These are phyloP conservation scores for Aphelenchoides besseyi DNA, from an alignment of 1,140 invertebrate species.

Conservation along the genomic window DNA sequence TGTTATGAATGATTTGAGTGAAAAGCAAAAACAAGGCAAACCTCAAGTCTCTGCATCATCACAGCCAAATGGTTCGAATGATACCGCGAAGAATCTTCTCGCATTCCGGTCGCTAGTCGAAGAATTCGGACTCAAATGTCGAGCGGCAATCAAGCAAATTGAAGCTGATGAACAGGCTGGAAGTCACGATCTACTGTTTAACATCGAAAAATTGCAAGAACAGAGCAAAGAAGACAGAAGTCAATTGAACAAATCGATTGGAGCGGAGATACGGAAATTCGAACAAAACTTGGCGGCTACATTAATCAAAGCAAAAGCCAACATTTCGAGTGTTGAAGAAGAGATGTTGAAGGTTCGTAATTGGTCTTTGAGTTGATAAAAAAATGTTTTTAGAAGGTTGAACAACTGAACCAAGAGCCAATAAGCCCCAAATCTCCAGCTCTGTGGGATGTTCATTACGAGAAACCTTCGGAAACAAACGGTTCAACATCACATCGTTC, in stretches of 20 bases:
- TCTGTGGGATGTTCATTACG: too few relatives aligned
- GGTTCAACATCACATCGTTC: too few relatives aligned
- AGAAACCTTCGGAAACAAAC: too few relatives aligned
- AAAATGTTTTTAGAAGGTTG: too few relatives aligned
- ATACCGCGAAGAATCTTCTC: not conserved
- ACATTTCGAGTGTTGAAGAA: not conserved
- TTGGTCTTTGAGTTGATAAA: too few relatives aligned
- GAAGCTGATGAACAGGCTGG: not conserved
- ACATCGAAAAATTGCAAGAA: not conserved
- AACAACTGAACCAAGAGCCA: too few relatives aligned
- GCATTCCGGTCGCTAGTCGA: not conserved
- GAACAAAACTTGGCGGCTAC: not conserved
- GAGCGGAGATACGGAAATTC: not conserved
- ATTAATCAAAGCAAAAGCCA: not conserved
- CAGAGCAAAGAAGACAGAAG: not conserved
- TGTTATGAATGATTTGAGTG: not conserved
- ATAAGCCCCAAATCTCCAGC: too few relatives aligned
- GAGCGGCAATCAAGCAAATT: not conserved
- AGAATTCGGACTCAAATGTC: not conserved
- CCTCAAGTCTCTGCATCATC: not conserved
- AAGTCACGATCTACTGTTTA: not conserved
- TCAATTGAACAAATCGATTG: not conserved
- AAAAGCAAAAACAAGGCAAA: not conserved
- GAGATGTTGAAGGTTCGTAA: not conserved
- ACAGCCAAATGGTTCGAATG: not conserved